phyloP scores from a whole-genome alignment of 2,888 invertebrate genomes.

The Drosophila prolongata region DNA sequence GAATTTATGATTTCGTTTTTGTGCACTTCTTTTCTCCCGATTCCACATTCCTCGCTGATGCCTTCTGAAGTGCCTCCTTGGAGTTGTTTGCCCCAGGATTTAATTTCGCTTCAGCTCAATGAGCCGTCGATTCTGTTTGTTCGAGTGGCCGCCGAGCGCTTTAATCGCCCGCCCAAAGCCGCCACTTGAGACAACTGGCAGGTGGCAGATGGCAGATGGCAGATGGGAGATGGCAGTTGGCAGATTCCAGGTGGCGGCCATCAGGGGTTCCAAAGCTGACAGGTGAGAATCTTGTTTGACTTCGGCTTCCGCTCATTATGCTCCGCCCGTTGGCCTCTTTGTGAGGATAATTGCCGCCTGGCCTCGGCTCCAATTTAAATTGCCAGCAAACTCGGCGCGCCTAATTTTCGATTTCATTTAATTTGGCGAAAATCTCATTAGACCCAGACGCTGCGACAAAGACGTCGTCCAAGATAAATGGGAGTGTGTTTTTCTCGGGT shows the following conservation, averaged over 20 bases:
- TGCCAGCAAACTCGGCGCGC: slow-evolving; percentile 24
- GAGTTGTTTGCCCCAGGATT: slow-evolving; percentile 58
- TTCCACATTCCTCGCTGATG: neutral
- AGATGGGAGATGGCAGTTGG: slow-evolving; percentile 6
- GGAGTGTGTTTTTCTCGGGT: slow-evolving; percentile 20
- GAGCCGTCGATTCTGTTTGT: slow-evolving; percentile 49
- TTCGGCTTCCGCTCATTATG: slow-evolving; percentile 50
- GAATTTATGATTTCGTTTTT: slow-evolving; percentile 72
- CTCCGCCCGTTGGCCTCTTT: slow-evolving; percentile 8
- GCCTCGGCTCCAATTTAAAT: slow-evolving; percentile 33
- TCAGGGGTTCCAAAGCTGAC: slow-evolving; percentile 33
- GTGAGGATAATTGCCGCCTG: slow-evolving; percentile 43
- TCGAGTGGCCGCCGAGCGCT: slow-evolving; percentile 34
- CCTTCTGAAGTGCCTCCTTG: slow-evolving; percentile 17
- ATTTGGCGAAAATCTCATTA: slow-evolving; percentile 52
- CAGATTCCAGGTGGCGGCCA: slow-evolving; percentile 18
- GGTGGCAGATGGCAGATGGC: slow-evolving; percentile 23
- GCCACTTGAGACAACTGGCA: slow-evolving; percentile 42
- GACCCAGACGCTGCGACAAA: too few relatives aligned
- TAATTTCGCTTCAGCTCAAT: slow-evolving; percentile 54
- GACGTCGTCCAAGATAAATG: slow-evolving; percentile 41
- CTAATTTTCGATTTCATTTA: slow-evolving; percentile 42
- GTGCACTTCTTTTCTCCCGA: slow-evolving; percentile 13
- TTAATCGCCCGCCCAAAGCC: slow-evolving; percentile 43
- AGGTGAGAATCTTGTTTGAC: slow-evolving; percentile 46